These are phyloP conservation scores for Thereva nobilitata DNA, from an alignment of 2,888 invertebrate species.

Conservation along the genomic window DNA sequence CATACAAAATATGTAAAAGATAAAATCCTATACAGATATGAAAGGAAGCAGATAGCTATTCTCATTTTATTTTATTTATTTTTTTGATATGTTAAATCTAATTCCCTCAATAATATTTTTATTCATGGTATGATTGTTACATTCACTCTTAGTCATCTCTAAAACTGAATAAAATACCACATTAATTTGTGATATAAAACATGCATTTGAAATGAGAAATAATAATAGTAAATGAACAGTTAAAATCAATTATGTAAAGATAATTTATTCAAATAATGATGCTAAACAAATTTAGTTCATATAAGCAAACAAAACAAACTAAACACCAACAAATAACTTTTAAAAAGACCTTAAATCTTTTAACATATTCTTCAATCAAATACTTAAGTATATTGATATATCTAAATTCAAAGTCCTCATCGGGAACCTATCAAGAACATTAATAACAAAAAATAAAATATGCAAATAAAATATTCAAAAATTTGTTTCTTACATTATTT, in stretches of 20 bases:
- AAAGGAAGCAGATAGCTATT: too few relatives aligned
- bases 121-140: too few relatives aligned
- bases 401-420: conserved; percentile 38
- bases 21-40: too few relatives aligned
- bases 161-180: too few relatives aligned
- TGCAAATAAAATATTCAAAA: neutral
- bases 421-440: conserved; percentile 33
- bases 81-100: too few relatives aligned
- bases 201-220: neutral
- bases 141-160: too few relatives aligned
- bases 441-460: neutral
- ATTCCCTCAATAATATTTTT: too few relatives aligned
- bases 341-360: conserved; percentile 35
- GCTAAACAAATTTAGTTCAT: neutral
- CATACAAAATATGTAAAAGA: too few relatives aligned
- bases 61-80: too few relatives aligned
- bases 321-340: conserved; percentile 6
- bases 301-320: conserved; percentile 7
- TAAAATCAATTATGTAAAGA: neutral
- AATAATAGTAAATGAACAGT: neutral
- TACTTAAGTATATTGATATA: conserved; percentile 40
- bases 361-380: conserved; percentile 37
- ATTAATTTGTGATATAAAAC: too few relatives aligned
- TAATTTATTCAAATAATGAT: too few relatives aligned
- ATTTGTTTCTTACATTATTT: too few relatives aligned